Base-by-base conservation (phyloP, 2,888 invertebrate genomes). In the Drosophila melanosoma region DNA sequence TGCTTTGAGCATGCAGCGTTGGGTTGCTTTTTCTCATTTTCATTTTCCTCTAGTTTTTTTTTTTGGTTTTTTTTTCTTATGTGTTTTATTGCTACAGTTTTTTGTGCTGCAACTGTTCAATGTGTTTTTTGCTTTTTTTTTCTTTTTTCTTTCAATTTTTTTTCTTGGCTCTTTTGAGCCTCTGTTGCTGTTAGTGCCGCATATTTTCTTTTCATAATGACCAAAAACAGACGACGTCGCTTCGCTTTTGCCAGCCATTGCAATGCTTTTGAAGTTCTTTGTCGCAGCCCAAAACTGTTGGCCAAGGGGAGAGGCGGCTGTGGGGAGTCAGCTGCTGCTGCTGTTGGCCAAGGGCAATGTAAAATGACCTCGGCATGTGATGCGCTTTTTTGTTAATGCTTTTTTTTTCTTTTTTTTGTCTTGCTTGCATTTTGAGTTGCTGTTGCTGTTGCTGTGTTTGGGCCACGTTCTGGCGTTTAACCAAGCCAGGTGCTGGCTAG, bases 231-330 rank as follows among this genome's bases (percentile, higher is more conserved):
- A 81, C 76, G 70, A 80, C 59, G 69, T 36, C 38, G 15, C 45
- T 45, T 57, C 58, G 56, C 38, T 60, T 60, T 15, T 58, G 70
- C 80, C 77, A 66, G 66, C 57, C 65, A 15, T n/a, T 57, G 80
- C 72, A 89, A 89, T 84, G 87, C 87, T 82, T 87, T 87, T 87
- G 87, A 87, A 81, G 87, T 89, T 82, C 74, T 83, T 71, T 72
- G 69, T 67, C 69, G 65, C 62, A 51, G 72, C 60, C 58, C 15
- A 35, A 20, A 52, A 52, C 23, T 48, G 53, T 38, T 48, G 54
- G 35, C 8, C 36, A 48, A 35, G 40, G 3, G 20, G 26, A 26
- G 26, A 4, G 23, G 33, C 26, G 26, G 26, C 5, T 0, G 26
- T 26, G 5, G 1, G 6, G 15, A 20, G 20, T 42, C 6, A 11